Conservation (phyloP, 2,888 invertebrate species). For the Rhagium mordax region DNA sequence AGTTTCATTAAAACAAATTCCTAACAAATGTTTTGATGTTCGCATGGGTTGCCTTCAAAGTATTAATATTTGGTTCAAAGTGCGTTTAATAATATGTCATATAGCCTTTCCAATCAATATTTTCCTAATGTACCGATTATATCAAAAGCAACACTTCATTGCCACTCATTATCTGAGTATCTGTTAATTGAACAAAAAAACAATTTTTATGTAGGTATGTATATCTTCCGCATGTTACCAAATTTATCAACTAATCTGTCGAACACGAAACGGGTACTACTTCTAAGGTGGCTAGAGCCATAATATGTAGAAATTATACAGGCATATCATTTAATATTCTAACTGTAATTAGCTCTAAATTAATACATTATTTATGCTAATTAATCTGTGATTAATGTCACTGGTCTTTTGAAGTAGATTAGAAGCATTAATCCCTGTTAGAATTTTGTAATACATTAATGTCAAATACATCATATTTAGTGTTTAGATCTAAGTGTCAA, state of each 20-base stretch:
- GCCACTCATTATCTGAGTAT: too few relatives aligned
- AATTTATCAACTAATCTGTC: neutral
- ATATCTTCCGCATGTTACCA: neutral
- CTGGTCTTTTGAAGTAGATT: conserved; percentile 1
- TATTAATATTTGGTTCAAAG: too few relatives aligned
- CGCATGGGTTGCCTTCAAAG: too few relatives aligned
- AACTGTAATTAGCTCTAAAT: neutral
- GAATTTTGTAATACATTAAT: conserved; percentile 3
- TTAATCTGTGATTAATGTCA: neutral
- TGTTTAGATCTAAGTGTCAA: conserved; percentile 4
- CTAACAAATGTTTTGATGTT: too few relatives aligned
- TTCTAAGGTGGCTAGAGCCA: neutral
- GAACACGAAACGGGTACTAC: neutral
- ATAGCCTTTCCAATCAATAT: too few relatives aligned
- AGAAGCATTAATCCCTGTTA: neutral
- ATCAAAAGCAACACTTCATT: too few relatives aligned
- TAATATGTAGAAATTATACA: neutral
- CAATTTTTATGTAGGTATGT: too few relatives aligned
- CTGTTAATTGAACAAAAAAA: too few relatives aligned
- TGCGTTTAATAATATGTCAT: too few relatives aligned
- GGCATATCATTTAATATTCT: neutral
- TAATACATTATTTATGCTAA: conserved; percentile 19
- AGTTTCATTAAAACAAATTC: too few relatives aligned
- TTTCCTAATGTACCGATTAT: too few relatives aligned
- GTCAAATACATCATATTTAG: neutral